These are phyloP conservation scores for Gopherus evgoodei DNA, from an alignment of 2,113 vertebrate species.

Conservation along the genomic window DNA sequence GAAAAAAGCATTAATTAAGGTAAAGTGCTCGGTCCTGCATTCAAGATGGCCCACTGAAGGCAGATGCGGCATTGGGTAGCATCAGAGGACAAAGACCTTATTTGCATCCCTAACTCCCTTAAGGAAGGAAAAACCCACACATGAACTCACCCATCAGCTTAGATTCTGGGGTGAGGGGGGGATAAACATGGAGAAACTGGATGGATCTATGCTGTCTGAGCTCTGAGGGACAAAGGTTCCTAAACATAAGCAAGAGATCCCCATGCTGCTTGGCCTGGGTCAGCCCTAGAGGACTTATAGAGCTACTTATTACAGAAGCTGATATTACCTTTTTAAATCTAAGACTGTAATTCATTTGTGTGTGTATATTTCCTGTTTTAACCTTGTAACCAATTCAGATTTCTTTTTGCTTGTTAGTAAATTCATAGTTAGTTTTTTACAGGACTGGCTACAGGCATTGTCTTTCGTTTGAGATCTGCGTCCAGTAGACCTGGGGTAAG, in stretches of 20 bases:
- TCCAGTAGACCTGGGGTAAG: neutral
- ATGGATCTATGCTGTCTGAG: neutral
- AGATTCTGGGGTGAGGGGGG: neutral
- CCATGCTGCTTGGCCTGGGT: neutral
- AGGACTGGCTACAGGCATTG: neutral
- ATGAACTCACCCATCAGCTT: neutral
- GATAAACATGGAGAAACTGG: neutral
- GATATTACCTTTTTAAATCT: neutral
- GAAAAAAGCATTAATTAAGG: neutral
- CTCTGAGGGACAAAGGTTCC: neutral
- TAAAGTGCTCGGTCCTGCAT: neutral
- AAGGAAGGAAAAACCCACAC: neutral
- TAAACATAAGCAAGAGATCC: neutral
- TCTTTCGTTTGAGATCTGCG: neutral
- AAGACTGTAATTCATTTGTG: neutral
- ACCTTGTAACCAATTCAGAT: neutral
- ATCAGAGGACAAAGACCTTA: neutral
- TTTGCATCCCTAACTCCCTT: neutral
- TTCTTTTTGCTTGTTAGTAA: neutral
- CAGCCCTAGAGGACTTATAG: neutral
- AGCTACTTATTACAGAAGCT: neutral
- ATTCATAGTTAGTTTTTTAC: neutral
- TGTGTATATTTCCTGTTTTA: neutral
- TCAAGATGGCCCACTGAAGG: neutral
- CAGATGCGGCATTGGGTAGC: neutral